Base-by-base conservation (phyloP, 2,113 vertebrate species). In the Corythoichthys haematopterus region DNA sequence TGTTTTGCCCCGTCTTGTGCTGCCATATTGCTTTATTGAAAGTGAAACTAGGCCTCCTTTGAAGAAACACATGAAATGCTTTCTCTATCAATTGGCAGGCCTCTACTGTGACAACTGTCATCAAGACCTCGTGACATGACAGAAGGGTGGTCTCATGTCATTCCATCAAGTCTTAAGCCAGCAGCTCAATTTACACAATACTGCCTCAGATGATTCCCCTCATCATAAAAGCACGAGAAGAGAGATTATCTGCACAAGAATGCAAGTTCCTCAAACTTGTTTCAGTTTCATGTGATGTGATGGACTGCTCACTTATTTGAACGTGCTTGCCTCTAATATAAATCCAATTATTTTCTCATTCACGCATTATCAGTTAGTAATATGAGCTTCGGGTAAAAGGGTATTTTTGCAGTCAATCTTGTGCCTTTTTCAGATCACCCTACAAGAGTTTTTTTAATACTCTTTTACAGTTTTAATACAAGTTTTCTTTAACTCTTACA, bases 221-320 rank as follows among this genome's bases (percentile, higher is more conserved):
- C 66, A 66, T 59, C 70, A 57, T 63, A 66, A 1, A 2, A 76
- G 75, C 80, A 80, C 64, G 62, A 68, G 72, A 69, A 76, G 70
- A 64, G 78, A 48, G 75, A 85, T 86, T 61, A 88, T 81, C 80
- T 81, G 70, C 69, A 55, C 37, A 80, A 77, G 82, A 88, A 88
- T 90, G 78, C 55, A 76, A 81, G 74, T 81, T 78, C 81, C 66
- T 14, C 52, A 57, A 72, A 85, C 78, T 71, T 48, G 78, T 79
- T 72, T 68, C 51, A 59, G 75, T 75, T 79, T 80, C 60, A 72
- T 40, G 20, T 28, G 20, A 28, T 28, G 20, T 28, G 20, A 28
- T 28, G 20, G 20, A 28, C 6, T 3, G 40, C 40, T 43, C 40
- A 43, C 9, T 43, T 43, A 43, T 43, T 43, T 8, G 4, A 43